Percentiles rank a stretch among this genome's conserved stretches.
Conservation (phyloP, 2,888 invertebrate species). For the Uloborus plumipes region DNA sequence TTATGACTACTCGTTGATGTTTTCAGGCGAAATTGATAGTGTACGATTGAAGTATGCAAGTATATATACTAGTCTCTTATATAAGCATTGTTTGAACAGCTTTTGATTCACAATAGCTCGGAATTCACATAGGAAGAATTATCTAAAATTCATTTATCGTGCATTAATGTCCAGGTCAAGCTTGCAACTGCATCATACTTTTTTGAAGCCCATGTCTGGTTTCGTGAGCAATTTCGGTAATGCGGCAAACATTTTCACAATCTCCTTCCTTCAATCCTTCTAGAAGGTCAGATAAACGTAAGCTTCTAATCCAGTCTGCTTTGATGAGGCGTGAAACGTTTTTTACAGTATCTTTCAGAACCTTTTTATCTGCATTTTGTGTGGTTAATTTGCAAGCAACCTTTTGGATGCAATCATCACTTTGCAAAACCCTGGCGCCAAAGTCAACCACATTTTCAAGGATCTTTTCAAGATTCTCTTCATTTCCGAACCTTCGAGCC, state of each 20-base stretch:
- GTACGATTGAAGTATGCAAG: too few relatives aligned
- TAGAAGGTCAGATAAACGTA: conserved; percentile 7
- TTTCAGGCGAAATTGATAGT: too few relatives aligned
- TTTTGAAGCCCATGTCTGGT: too few relatives aligned
- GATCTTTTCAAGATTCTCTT: conserved; percentile 5
- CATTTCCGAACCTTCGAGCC: conserved; percentile 18
- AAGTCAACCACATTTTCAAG: conserved; percentile 25
- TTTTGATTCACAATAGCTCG: too few relatives aligned
- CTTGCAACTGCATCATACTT: too few relatives aligned
- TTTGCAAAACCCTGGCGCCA: conserved; percentile 15
- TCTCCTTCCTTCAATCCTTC: conserved; percentile 10
- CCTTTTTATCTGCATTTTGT: conserved; percentile 5
- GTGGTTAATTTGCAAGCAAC: conserved; percentile 13
- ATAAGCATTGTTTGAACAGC: too few relatives aligned
- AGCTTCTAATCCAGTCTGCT: conserved; percentile 15
- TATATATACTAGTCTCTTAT: too few relatives aligned
- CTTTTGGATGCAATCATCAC: conserved; percentile 32
- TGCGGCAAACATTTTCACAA: conserved; percentile 21
- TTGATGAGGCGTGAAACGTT: not conserved
- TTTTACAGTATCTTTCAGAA: conserved; percentile 5
- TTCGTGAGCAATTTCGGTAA: too few relatives aligned
- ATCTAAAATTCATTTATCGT: too few relatives aligned
- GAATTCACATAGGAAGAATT: too few relatives aligned
- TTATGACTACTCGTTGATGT: too few relatives aligned
- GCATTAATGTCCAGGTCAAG: too few relatives aligned